These are phyloP conservation scores for Limnephilus marmoratus DNA, from an alignment of 2,888 invertebrate genomes.

Conservation along the genomic window DNA sequence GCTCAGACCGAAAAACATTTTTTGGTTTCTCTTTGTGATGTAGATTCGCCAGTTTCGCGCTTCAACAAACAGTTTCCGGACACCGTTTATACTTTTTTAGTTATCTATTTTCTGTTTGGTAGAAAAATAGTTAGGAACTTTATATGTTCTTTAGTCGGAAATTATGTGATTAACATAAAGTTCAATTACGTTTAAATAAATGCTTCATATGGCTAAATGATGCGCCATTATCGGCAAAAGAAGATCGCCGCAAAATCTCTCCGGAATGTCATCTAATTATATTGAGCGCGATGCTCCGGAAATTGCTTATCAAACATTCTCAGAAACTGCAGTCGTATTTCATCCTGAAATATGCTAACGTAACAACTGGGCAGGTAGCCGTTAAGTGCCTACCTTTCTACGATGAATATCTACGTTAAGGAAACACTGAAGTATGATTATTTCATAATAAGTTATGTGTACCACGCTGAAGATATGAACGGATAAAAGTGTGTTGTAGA, in stretches of 20 bases:
- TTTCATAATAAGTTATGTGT: neutral
- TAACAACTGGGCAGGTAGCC: neutral
- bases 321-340: conserved; percentile 28
- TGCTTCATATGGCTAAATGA: neutral
- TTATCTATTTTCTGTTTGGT: too few relatives aligned
- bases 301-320: conserved; percentile 33
- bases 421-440: neutral
- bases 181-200: neutral
- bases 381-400: neutral
- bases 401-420: neutral
- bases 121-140: too few relatives aligned
- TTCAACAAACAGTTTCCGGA: too few relatives aligned
- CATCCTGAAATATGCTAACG: conserved; percentile 8
- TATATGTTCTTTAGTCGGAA: too few relatives aligned
- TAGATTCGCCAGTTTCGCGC: too few relatives aligned
- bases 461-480: too few relatives aligned
- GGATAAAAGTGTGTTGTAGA: neutral
- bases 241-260: neutral
- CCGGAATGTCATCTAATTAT: conserved; percentile 36
- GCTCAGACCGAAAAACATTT: too few relatives aligned
- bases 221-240: neutral
- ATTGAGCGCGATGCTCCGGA: neutral
- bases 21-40: too few relatives aligned
- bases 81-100: too few relatives aligned
- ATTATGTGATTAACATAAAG: neutral